Evolutionary conservation across 2,888 invertebrate genomes (phyloP).

Genomic region (Camponotus fellah): DNA sequence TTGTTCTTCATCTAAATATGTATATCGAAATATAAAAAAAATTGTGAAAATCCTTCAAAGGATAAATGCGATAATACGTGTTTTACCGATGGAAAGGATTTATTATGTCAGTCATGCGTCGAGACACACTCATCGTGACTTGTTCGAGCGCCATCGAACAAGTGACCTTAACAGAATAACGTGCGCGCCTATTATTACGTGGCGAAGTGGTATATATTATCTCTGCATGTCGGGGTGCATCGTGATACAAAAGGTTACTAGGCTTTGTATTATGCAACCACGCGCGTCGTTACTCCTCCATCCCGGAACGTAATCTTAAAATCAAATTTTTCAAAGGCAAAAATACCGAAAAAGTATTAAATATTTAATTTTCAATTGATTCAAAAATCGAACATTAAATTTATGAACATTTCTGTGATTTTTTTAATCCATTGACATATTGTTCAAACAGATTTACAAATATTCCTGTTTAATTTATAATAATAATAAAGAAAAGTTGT

Average conservation of each 20-base stretch:
- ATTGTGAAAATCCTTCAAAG: slow-evolving; percentile 10
- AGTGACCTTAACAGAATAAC: slow-evolving; percentile 80
- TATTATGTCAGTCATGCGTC: slow-evolving; percentile 77
- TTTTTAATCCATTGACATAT: background rate
- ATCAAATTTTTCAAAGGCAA: background rate
- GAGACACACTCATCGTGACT: slow-evolving; percentile 77
- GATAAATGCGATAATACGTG: slow-evolving; percentile 22
- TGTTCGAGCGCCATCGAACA: slow-evolving; percentile 78
- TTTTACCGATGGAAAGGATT: slow-evolving; percentile 45
- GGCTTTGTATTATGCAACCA: slow-evolving; percentile 80
- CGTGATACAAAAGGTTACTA: slow-evolving; percentile 82
- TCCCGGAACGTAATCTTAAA: slow-evolving; percentile 51
- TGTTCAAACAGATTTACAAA: background rate
- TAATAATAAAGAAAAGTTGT: background rate
- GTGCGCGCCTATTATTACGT: slow-evolving; percentile 77
- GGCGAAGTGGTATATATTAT: slow-evolving; percentile 69
- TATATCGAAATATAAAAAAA: background rate
- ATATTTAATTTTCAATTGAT: background rate
- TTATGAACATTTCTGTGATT: slow-evolving; percentile 4
- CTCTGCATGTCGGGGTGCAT: slow-evolving; percentile 64
- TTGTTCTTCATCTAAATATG: background rate
- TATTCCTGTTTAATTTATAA: background rate
- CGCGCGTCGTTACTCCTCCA: slow-evolving; percentile 60
- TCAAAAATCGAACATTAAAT: background rate
- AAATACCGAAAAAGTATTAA: background rate